Evolutionary conservation across 2,888 invertebrate genomes (phyloP).

Genomic region (Plagiodera versicolora): DNA sequence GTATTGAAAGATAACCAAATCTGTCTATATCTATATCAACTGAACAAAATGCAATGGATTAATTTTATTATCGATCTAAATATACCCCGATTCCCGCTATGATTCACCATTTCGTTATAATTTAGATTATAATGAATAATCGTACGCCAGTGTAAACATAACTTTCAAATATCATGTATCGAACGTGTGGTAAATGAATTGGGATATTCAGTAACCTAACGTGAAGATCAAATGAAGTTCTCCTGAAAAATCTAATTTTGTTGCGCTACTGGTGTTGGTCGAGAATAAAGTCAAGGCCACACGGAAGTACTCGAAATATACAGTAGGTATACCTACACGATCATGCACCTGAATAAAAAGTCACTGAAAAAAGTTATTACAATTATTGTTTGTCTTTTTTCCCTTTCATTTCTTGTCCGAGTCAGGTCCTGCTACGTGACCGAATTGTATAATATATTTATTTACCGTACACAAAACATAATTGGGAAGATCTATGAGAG

Average conservation of each 20-base stretch:
- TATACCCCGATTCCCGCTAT: too few species aligned
- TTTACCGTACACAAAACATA: background rate
- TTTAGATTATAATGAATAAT: too few species aligned
- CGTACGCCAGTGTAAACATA: too few species aligned
- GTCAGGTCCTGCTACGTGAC: background rate
- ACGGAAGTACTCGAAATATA: conserved; percentile 13
- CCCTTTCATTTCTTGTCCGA: conserved; percentile 6
- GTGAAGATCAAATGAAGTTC: too few species aligned
- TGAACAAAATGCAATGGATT: too few species aligned
- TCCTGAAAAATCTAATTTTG: background rate
- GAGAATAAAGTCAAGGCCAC: conserved; percentile 8
- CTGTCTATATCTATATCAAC: too few species aligned
- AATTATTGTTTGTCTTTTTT: conserved; percentile 7
- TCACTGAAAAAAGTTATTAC: conserved; percentile 13
- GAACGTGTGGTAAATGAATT: too few species aligned
- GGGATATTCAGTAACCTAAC: too few species aligned
- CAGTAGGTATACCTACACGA: background rate
- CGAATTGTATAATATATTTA: background rate
- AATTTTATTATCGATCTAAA: too few species aligned
- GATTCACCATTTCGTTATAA: too few species aligned
- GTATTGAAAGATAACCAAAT: too few species aligned
- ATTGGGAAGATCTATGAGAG: background rate
- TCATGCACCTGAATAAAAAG: conserved; percentile 13
- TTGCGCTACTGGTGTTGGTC: background rate
- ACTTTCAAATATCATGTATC: too few species aligned